Conservation (phyloP, 2,888 invertebrate species). For the Piscicola geometra region DNA sequence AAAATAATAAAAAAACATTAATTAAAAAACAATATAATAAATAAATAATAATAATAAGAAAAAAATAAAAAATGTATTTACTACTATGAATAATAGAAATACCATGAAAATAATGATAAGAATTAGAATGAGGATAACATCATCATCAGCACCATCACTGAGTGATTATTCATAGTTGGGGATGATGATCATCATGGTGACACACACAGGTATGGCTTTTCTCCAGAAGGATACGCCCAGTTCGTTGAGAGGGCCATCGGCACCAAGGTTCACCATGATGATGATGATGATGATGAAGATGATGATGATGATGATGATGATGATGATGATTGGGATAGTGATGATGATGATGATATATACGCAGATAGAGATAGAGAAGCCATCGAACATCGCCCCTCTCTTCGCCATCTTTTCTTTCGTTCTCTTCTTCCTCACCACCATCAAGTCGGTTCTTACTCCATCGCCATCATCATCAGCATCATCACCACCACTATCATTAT, state of each 20-base stretch:
- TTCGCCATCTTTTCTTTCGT: not conserved
- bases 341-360: not conserved
- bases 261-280: not conserved
- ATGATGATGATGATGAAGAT: not conserved
- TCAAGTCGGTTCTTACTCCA: not conserved
- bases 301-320: slow-evolving; percentile 18
- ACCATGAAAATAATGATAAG: too few species aligned
- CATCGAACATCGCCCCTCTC: not conserved
- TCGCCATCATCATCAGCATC: too few species aligned
- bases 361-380: slow-evolving; percentile 23
- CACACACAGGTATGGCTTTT: slow-evolving; percentile 22
- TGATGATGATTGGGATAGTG: not conserved
- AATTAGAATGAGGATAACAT: too few species aligned
- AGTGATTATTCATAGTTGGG: too few species aligned
- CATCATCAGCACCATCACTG: too few species aligned
- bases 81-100: too few species aligned
- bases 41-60: too few species aligned
- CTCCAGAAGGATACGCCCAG: slow-evolving; percentile 20
- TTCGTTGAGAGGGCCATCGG: slow-evolving; percentile 13
- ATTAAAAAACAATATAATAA: too few species aligned
- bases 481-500: too few species aligned
- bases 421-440: not conserved
- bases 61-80: too few species aligned
- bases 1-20: not conserved
- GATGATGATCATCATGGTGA: too few species aligned